Evolutionary conservation across 1,140 invertebrate genomes (phyloP).

Genomic region (Gerris buenoi): DNA sequence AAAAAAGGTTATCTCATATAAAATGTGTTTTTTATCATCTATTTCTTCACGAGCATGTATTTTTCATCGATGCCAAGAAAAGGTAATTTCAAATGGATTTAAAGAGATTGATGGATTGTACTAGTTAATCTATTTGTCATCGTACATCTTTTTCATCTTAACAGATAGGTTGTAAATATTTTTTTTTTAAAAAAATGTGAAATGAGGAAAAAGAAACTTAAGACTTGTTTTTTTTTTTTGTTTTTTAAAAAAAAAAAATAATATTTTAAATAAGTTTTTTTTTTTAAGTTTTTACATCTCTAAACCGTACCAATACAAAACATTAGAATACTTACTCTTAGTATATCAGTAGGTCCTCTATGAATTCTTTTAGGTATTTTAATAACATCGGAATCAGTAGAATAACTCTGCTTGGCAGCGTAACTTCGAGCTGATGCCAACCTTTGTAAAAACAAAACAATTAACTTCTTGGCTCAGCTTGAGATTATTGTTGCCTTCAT

Average conservation of each 20-base stretch:
- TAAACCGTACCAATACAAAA: conserved; percentile 1
- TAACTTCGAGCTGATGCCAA: neutral
- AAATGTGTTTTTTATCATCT: no score
- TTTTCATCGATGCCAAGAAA: no score
- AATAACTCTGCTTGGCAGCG: neutral
- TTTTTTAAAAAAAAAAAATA: conserved; percentile 2
- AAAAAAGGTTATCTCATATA: no score
- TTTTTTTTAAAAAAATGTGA: neutral
- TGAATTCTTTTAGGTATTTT: conserved; percentile 50
- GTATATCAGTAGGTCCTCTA: conserved; percentile 62
- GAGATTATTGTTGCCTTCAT: no score
- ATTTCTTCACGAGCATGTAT: no score
- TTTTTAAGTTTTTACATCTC: conserved; percentile 5
- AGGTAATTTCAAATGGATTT: no score
- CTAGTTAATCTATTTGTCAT: no score
- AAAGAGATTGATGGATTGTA: no score
- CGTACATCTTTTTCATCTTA: neutral
- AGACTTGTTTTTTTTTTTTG: conserved; percentile 2
- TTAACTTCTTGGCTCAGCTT: no score
- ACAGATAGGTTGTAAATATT: neutral
- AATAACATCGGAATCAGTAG: conserved; percentile 23
- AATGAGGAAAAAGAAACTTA: neutral
- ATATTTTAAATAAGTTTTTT: neutral
- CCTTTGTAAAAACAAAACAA: neutral
- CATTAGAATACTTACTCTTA: conserved; percentile 34